Base-by-base conservation (phyloP, 1,140 invertebrate genomes). In the Nebria ingens region DNA sequence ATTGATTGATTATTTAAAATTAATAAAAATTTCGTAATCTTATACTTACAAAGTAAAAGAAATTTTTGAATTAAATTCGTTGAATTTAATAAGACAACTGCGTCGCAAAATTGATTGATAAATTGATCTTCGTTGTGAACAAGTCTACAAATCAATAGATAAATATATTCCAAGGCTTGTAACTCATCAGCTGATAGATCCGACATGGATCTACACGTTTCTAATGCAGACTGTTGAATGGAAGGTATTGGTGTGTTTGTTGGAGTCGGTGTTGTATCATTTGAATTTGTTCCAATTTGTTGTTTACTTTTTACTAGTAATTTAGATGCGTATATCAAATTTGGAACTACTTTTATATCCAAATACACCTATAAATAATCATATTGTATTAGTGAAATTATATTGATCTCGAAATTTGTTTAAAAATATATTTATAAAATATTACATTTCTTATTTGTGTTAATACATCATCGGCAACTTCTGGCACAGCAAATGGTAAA, bases 91-190 rank as follows among this genome's bases (percentile, higher is more conserved):
- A 86, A 77, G n/a, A 78, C 77, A 21, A 89, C 72, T 1, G 86
- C 80, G 57, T 89, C 83, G 64, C 86, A 90, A 64, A 90, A 84
- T 62, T 91, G 88, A 1, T 76, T 75, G 0, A 89, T 76, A 66
- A 87, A 90, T 53, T 81, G 76, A 20, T 83, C 76, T 22, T 83
- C 77, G 12, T 77, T 68, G 61, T 89, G 80, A 53, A 87, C 80
- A 55, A 91, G 68, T 72, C 86, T 80, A 54, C 81, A 80, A 20
- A 88, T 78, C 29, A 91, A 67, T 55, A 87, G 76, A 62, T 82
- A 76, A 56, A 86, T 74, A 23, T 80, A 76, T 59, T 82, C 80
- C 4, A 87, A 70, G 0, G 85, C 81, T 63, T 77, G 73, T 51
- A 85, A 68, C 63, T 84, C 78, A 59, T 84, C 82, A 11, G 67